A percentile compares a stretch with the other conserved stretches of the same genome.
Conservation (phyloP, 2,113 vertebrate genomes). For the Prietella phreatophila region DNA sequence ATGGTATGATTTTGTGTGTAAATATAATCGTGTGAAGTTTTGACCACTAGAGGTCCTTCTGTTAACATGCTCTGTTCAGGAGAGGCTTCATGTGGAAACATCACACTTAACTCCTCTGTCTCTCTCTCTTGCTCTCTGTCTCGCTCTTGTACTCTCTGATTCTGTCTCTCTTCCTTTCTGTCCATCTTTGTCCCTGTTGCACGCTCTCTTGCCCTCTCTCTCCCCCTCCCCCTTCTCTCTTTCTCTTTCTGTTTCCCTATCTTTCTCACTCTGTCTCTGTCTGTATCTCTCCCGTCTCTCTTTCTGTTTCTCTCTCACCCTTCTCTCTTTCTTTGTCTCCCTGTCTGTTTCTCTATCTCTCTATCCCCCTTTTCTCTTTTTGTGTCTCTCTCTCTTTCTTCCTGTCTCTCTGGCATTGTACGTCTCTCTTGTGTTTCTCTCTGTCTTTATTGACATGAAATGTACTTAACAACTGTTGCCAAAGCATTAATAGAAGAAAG, state of each 20-base stretch:
- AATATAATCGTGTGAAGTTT: neutral
- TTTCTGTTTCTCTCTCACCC: no score
- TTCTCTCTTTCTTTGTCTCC: neutral
- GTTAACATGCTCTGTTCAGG: conserved; percentile 2
- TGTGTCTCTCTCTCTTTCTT: neutral
- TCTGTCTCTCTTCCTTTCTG: neutral
- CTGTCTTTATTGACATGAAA: neutral
- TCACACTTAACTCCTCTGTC: neutral
- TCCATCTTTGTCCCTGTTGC: neutral
- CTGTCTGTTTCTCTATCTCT: neutral
- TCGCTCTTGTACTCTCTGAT: neutral
- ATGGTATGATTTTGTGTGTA: neutral
- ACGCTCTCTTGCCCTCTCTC: neutral
- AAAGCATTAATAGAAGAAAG: neutral
- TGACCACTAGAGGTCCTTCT: conserved; percentile 44
- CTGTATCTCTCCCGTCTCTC: neutral
- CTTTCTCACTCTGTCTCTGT: neutral
- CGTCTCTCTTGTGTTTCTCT: neutral
- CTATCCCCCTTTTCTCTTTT: neutral
- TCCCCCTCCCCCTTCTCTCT: neutral
- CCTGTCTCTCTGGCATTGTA: neutral
- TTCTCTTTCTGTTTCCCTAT: neutral
- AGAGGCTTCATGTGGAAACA: neutral
- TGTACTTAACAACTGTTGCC: neutral
- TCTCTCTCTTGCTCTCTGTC: neutral